Evolutionary conservation across 2,888 invertebrate species (phyloP), one percentile per base, ranked within the genome.

Genomic region (Halocaridina rubra): DNA sequence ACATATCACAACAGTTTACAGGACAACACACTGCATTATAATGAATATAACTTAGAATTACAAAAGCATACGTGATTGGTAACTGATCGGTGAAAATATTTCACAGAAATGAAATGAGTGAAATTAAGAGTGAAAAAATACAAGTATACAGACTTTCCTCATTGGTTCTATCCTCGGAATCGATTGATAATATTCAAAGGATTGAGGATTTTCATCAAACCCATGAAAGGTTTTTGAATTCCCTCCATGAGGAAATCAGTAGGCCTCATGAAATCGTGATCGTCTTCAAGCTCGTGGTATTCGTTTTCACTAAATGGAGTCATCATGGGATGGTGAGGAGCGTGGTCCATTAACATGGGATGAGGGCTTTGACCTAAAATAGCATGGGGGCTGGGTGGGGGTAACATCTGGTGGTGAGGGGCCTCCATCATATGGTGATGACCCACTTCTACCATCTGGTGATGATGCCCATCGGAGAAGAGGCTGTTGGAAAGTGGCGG

Each of bases 141-240:
- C 33, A 16, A 29, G 10, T 5, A 22, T 22, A 39, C 10, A 19
- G 16, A 24, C 24, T 3, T 8, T n/a, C 32, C 16, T 16, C 16
- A 7, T 2, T 27, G 16, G 16, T n/a, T 69, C 67, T 69, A 53
- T 27, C 77, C 53, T 27, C 72, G 79, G 64, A 86, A 84, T 33
- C 84, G 79, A 77, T 86, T 81, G 33, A 86, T 22, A 32, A 86
- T 80, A 29, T 86, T 84, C 84, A 75, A 80, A 1, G 86, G 86
- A 30, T 77, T 82, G 53, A 86, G 39, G 13, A 82, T 82, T 61
- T 86, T 86, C 46, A 86, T 76, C 32, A 86, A 71, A 5, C 86
- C 86, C 80, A 76, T 76, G 76, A 84, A 78, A 24, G 84, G 84
- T 8, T 82, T 71, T 24, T 80, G 86, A 59, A 84, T 86, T 53